Evolutionary conservation across 2,113 vertebrate species (phyloP).

Genomic region (Brachypodius melanocephalos): DNA sequence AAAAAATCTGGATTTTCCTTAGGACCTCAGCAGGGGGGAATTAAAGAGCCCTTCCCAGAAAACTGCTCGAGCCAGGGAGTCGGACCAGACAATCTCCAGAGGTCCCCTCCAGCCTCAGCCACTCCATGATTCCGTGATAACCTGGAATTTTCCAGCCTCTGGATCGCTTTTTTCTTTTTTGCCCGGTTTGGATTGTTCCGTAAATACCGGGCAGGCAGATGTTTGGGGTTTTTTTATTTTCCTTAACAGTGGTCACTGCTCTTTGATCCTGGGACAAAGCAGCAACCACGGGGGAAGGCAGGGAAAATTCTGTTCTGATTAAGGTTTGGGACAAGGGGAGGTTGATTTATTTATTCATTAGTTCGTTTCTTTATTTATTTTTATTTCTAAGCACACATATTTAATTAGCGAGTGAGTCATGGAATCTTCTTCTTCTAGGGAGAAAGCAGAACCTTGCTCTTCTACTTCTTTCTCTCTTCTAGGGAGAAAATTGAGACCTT

Average conservation of each 20-base stretch:
- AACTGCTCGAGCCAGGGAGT: background rate
- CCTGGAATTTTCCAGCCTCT: background rate
- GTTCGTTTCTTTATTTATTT: background rate
- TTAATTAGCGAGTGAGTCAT: background rate
- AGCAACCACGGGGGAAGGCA: background rate
- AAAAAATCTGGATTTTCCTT: background rate
- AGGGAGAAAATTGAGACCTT: background rate
- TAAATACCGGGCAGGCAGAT: background rate
- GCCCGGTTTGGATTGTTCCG: background rate
- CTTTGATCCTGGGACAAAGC: conserved; percentile 21
- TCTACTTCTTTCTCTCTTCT: background rate
- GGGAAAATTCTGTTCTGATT: background rate
- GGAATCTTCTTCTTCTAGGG: background rate
- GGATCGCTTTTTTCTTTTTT: background rate
- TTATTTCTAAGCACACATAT: background rate
- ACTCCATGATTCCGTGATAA: fast-evolving
- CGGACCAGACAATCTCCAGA: background rate
- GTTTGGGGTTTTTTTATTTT: background rate
- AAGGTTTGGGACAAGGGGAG: background rate
- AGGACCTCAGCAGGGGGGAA: background rate
- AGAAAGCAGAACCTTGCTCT: background rate
- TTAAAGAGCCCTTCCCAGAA: background rate
- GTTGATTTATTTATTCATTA: background rate
- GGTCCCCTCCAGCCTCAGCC: background rate
- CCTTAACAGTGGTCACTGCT: background rate